Evolutionary conservation across 2,113 vertebrate species (phyloP), one percentile per base, ranked within the genome.

Genomic region (Barnardius zonarius): DNA sequence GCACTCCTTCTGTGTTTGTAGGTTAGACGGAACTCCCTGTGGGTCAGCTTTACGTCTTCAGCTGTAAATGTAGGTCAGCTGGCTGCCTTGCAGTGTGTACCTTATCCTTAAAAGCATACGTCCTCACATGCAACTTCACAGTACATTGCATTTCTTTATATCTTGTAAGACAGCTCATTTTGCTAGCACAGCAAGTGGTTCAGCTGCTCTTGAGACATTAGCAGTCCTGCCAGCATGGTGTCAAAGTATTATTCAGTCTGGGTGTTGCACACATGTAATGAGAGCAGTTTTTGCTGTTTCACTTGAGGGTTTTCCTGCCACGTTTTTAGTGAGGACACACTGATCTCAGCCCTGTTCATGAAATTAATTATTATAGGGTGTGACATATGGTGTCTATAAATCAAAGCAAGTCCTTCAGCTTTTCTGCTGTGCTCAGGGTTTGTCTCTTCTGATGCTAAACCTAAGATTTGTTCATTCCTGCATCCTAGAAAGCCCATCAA

Each of bases 41-140:
- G 83, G 94, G 93, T 86, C 86, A 91, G 76, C 91, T 93, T 88
- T 77, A 90, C 30, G 6, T 86, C 86, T 90, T 88, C 89, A 92
- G 91, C 68, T 83, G 76, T 68, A 76, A 90, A 96, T 95, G 93
- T 96, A 95, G 94, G 96, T 92, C 93, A 93, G 80, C 68, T 61
- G 94, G 91, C 96, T 95, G 94, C 49, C 1, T 0, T 51, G 83
- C 63, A 64, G 46, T n/a, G 7, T 61, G 8, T 17, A 88, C 30
- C 57, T 82, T 33, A 67, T 23, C 70, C 80, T 88, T 93, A 86
- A 91, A 92, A 92, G 59, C 33, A 2, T 59, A 83, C 63, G 37
- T 68, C 49, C 31, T 93, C 67, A 33, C 72, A 64, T 0, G 1
- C 75, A 79, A 2, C 83, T 92, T 90, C 92, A 88, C 70, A 72